Conservation (phyloP, 92 coral and sea anemone species). For the Scolanthus callimorphus region DNA sequence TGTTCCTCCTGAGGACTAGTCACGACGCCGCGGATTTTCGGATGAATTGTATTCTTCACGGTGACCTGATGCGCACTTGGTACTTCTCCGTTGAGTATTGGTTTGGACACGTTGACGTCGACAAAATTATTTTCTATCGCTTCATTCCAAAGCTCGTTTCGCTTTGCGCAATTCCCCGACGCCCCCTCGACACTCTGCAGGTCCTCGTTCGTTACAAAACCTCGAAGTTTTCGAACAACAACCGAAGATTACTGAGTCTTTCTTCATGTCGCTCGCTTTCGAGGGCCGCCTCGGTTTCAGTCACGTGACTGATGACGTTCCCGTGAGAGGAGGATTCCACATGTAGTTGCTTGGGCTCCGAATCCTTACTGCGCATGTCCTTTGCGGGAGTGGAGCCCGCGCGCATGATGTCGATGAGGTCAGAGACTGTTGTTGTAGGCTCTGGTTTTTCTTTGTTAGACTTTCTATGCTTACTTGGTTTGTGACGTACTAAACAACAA, state of each 20-base stretch:
- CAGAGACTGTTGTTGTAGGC: slow-evolving; percentile 22
- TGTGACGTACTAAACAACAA: no score
- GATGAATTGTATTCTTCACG: background rate
- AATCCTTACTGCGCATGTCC: background rate
- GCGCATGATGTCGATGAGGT: slow-evolving; percentile 14
- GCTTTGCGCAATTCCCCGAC: background rate
- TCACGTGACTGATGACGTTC: background rate
- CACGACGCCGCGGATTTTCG: background rate
- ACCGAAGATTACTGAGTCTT: slow-evolving; percentile 6
- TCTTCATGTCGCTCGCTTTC: background rate
- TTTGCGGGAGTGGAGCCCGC: background rate
- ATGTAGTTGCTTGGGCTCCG: no score
- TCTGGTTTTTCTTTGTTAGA: no score
- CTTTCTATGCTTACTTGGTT: no score
- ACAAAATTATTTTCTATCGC: background rate
- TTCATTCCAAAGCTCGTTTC: background rate
- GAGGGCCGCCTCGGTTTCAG: background rate
- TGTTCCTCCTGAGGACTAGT: background rate
- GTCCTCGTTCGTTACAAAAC: slow-evolving; percentile 14
- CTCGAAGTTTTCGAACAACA: slow-evolving; percentile 28
- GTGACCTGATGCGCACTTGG: background rate
- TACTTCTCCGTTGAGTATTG: background rate
- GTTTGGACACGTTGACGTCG: no score
- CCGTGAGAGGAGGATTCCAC: background rate
- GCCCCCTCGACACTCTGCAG: background rate